Percentiles rank a stretch among this genome's conserved stretches.
Conservation (phyloP, 2,113 vertebrate genomes). For the Dasypus novemcinctus region DNA sequence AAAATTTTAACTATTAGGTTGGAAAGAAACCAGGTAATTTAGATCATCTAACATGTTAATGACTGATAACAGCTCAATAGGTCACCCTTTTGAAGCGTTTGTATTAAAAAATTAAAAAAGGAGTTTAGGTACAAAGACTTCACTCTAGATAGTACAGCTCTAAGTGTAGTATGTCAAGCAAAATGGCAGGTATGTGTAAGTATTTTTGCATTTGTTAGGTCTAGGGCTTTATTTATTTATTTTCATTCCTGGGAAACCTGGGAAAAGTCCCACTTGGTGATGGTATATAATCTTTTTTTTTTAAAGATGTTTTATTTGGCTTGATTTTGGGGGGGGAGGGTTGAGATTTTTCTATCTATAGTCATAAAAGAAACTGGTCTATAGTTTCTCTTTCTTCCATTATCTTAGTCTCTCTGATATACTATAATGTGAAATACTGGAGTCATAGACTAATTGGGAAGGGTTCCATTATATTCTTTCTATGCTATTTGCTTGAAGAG, state of each 20-base stretch:
- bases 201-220: background rate
- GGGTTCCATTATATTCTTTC: too few species aligned
- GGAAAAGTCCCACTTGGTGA: too few species aligned
- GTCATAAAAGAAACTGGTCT: too few species aligned
- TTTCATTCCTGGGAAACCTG: background rate
- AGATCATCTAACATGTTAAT: background rate
- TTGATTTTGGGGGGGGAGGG: too few species aligned
- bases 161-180: background rate
- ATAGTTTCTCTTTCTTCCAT: too few species aligned
- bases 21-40: background rate
- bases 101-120: background rate
- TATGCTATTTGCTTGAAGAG: too few species aligned
- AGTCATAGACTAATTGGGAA: too few species aligned
- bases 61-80: background rate
- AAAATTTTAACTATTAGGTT: background rate
- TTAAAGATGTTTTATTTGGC: too few species aligned
- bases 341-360: too few species aligned
- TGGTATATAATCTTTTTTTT: too few species aligned
- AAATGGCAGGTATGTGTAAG: background rate
- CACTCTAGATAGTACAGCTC: background rate
- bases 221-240: background rate
- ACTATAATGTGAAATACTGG: too few species aligned
- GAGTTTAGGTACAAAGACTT: background rate
- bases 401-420: too few species aligned
- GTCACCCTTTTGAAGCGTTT: background rate